Base-by-base conservation (phyloP, 1,140 invertebrate genomes). In the Pogonognathellus flavescens region DNA sequence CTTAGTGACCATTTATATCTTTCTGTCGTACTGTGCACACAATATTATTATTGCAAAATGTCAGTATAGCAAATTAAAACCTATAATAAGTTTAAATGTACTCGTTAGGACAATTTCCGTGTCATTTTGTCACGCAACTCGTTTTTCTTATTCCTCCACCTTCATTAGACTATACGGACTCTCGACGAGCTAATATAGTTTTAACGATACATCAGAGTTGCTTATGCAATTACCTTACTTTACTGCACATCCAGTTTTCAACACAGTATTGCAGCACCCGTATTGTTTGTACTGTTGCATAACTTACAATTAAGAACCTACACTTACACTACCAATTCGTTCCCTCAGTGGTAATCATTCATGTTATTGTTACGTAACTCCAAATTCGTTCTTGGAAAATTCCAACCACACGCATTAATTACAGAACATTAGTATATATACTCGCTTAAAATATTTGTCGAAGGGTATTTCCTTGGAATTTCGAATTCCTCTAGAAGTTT, bases 1-100 rank as follows among this genome's bases (percentile, higher is more conserved):
- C 62, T 66, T 25, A 66, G 62, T 66, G 62, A 25, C 62, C 62
- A 66, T 66, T 66, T 25, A 66, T 25, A 25, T 66, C 62, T 66
- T 41, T 41, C 31, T 41, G 31, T 41, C 31, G 2, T 41, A 41
- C 62, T 25, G 62, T 20, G 62, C 25, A 66, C 13, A 25, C 62
- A 66, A 25, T 66, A 66, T 25, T 66, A 25, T 66, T 25, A 25
- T 66, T 14, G 22, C 62, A 66, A 25, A 66, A 25, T 66, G 62
- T 66, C 62, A 25, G 11, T 66, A 11, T 25, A 25, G 20, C 25
- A 14, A 25, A 66, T 66, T 66, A 66, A 25, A 22, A 14, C 11
- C 62, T 66, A 25, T 66, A 1, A 14, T 25, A 66, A 31, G 14
- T 66, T 25, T 11, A 60, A 20, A 66, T 66, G 62, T 66, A 66